These are phyloP conservation scores for Agrilus cyanescens DNA, from an alignment of 2,888 invertebrate species.

Conservation along the genomic window DNA sequence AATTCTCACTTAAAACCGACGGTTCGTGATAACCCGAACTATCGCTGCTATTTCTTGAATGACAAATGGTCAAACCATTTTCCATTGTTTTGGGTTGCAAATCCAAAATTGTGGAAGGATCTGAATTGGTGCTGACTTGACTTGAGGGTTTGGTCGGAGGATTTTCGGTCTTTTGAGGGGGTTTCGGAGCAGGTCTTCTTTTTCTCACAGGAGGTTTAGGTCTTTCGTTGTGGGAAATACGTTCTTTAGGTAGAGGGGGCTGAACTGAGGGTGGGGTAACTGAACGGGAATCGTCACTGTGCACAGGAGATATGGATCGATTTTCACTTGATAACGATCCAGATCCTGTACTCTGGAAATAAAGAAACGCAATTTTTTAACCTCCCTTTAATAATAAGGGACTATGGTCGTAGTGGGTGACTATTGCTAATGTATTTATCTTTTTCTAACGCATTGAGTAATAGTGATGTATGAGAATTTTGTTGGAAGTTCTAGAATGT, in stretches of 20 bases:
- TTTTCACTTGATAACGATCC: constrained; percentile 35
- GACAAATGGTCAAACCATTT: constrained; percentile 42
- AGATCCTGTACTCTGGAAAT: constrained; percentile 31
- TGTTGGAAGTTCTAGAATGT: no score
- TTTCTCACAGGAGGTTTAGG: constrained; percentile 44
- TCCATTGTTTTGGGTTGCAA: constrained; percentile 18
- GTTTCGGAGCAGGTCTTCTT: constrained; percentile 46
- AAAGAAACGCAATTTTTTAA: no score
- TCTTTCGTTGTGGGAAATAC: constrained; percentile 26
- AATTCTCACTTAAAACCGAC: constrained; percentile 50
- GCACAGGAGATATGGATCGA: constrained; percentile 43
- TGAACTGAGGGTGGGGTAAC: constrained; percentile 32
- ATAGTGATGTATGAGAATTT: no score
- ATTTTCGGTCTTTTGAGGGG: constrained; percentile 30
- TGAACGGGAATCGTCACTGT: constrained; percentile 44
- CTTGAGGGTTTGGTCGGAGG: constrained; percentile 19
- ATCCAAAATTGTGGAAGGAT: constrained; percentile 13
- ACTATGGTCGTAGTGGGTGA: no score
- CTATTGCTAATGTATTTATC: no score
- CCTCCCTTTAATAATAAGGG: no score
- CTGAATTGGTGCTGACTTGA: constrained; percentile 15
- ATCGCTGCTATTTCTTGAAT: constrained; percentile 61
- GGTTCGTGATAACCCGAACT: constrained; percentile 63
- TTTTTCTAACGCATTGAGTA: no score
- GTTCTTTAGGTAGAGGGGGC: constrained; percentile 24